phyloP scores from a whole-genome alignment of 2,113 vertebrate species.

The Marmota flaviventris region DNA sequence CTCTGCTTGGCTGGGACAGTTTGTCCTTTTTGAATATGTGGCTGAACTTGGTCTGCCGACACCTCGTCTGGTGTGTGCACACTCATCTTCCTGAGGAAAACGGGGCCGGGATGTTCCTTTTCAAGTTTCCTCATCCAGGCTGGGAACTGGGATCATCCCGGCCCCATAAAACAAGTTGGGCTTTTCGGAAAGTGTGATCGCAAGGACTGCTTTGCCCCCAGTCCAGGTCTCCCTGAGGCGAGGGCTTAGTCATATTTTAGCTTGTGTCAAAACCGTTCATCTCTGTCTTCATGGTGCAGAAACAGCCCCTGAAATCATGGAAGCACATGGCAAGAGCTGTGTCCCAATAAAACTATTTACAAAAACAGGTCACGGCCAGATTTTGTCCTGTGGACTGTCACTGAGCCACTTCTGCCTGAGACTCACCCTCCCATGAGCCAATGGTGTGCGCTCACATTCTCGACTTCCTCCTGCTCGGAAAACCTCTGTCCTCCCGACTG shows the following conservation, averaged over 20 bases:
- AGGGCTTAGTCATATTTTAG: neutral
- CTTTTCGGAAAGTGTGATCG: neutral
- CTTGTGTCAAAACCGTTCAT: accelerated
- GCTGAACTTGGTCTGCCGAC: neutral
- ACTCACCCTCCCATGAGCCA: accelerated
- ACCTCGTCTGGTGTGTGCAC: accelerated
- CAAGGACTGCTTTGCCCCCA: accelerated
- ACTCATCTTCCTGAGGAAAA: neutral
- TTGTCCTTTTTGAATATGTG: neutral
- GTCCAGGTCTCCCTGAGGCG: neutral
- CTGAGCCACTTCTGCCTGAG: neutral
- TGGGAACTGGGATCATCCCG: neutral
- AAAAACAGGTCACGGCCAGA: neutral
- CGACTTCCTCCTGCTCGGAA: neutral
- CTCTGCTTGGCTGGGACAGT: accelerated
- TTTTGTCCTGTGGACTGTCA: neutral
- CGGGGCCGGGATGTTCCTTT: neutral
- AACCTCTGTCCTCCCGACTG: accelerated
- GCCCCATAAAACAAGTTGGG: neutral
- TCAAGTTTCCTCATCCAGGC: accelerated
- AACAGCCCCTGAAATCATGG: neutral
- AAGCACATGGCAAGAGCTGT: no score
- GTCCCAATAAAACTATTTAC: neutral
- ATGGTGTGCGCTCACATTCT: accelerated
- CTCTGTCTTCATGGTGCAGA: neutral